phyloP scores from a whole-genome alignment of 2,113 vertebrate species.

The Pomatostomus ruficeps region DNA sequence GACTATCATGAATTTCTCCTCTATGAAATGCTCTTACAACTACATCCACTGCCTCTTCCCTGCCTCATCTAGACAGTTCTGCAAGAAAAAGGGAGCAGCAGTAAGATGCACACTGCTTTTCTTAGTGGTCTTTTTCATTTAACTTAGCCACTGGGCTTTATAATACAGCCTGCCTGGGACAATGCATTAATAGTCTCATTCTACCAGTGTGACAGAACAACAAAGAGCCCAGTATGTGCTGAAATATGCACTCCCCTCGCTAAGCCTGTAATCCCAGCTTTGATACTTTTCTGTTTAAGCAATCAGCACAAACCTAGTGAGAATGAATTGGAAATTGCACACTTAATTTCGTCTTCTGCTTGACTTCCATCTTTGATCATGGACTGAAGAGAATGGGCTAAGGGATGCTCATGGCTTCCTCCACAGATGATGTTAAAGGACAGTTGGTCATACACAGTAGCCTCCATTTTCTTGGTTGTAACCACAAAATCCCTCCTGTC shows the following conservation, averaged over 20 bases:
- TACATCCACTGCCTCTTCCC: neutral
- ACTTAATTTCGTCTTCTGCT: neutral
- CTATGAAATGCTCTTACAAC: neutral
- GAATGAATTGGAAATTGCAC: conserved; percentile 6
- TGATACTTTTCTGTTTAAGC: neutral
- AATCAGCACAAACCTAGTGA: conserved; percentile 9
- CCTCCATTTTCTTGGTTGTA: neutral
- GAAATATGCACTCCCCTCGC: conserved; percentile 45
- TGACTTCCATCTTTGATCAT: conserved; percentile 38
- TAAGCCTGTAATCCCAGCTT: conserved; percentile 48
- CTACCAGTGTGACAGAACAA: conserved; percentile 34
- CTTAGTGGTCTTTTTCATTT: conserved; percentile 15
- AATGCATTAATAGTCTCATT: conserved; percentile 52
- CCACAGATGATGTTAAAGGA: neutral
- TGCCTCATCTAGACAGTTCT: neutral
- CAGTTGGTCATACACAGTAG: neutral
- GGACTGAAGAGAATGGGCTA: neutral
- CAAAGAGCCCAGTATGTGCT: conserved; percentile 47
- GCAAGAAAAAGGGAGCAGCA: neutral
- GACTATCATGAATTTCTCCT: neutral
- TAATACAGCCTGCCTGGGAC: conserved; percentile 2
- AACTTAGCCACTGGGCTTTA: conserved; percentile 28
- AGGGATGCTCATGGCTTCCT: neutral
- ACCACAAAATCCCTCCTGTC: neutral
- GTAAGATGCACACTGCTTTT: neutral